Evolutionary conservation across 92 coral and sea anemone species (phyloP), one percentile per base, ranked within the genome.

Genomic region (Palythoa grandiflora): DNA sequence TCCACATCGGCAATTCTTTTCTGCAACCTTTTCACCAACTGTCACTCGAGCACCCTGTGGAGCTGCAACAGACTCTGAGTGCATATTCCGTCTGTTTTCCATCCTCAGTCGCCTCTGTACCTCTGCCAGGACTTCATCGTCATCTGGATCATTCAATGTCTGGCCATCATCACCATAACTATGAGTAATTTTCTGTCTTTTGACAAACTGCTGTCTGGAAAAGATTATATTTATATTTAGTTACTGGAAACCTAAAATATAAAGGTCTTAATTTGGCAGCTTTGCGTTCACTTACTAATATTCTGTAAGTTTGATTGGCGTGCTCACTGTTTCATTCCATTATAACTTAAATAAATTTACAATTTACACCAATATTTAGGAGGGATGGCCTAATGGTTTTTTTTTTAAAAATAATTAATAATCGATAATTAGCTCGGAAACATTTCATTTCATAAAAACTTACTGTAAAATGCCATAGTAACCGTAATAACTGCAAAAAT

Each of bases 81-180:
- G 68, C 20, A 14, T 60, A 60, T 16, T 60, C 20, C 20, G 20
- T 60, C 20, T 60, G 20, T 60, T 60, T 2, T 60, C 1, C 19
- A 13, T 50, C 36, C 68, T 77, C 35, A 78, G 54, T 17, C 13
- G 53, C 48, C 53, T 59, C 74, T 68, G 28, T 87, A 17, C 77
- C 57, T 44, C 50, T 44, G 51, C 21, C 10, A 59, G 37, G 15
- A 75, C 36, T 71, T 44, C 9, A 37, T 28, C 20, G 48, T 71
- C 70, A 54, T 47, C 35, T 54, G 85, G 77, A 63, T 38, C 51
- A 59, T 87, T 48, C 78, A n/a, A 47, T 63, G 20, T 13, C 20
- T 57, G 65, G 65, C 65, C 16, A 57, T 12, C 68, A 60, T 60
- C 68, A 60, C 68, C 68, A 60, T 60, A 60, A 14, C 68, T 16